phyloP scores from a whole-genome alignment of 2,797 vertebrate species.

The Lepilemur ruficaudatus region DNA sequence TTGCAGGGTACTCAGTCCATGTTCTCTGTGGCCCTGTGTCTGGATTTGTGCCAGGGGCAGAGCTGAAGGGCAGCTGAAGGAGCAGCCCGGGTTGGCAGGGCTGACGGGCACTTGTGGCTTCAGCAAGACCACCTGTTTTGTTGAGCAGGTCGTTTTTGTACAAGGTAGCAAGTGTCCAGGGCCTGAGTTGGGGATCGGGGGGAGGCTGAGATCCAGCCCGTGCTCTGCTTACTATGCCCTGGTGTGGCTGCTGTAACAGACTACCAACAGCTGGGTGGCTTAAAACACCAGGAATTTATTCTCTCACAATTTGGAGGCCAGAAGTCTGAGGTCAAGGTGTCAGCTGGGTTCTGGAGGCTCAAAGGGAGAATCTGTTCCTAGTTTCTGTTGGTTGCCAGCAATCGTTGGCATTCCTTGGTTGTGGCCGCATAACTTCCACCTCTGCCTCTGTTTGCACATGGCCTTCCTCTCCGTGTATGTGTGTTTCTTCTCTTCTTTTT shows the following conservation, averaged over 20 bases:
- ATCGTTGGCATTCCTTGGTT: too few species aligned
- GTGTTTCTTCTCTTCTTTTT: background rate
- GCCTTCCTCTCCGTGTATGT: background rate
- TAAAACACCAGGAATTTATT: background rate
- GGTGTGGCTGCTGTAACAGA: background rate
- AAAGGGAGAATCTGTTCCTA: background rate
- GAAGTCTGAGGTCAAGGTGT: background rate
- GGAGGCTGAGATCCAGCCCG: background rate
- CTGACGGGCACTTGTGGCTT: accelerated
- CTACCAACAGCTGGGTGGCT: background rate
- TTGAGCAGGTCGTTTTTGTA: background rate
- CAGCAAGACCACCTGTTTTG: background rate
- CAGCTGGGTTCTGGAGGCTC: background rate
- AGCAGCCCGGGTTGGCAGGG: background rate
- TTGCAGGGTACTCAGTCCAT: background rate
- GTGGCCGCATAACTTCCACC: background rate
- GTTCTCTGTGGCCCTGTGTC: background rate
- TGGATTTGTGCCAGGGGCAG: background rate
- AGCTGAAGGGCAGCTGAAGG: background rate
- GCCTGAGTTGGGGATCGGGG: accelerated
- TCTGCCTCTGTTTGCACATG: background rate
- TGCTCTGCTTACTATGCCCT: background rate
- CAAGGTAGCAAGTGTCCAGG: background rate
- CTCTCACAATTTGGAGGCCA: background rate
- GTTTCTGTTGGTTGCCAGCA: background rate